Base-by-base conservation (phyloP, 2,888 invertebrate genomes). In the Pardosa pseudoannulata region DNA sequence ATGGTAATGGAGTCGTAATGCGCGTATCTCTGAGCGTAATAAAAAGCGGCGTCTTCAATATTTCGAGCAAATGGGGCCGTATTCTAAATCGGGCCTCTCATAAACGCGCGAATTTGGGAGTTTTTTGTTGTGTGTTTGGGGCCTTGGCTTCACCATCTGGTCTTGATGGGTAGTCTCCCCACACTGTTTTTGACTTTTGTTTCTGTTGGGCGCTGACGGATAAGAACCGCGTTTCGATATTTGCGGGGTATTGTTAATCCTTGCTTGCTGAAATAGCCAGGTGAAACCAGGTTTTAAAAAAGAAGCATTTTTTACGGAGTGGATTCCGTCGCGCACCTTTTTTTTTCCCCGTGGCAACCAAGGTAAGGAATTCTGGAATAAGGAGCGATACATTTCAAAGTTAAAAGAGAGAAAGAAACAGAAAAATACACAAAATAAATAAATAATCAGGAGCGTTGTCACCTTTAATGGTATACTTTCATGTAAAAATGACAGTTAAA, bases 21-120 rank as follows among this genome's bases (percentile, higher is more conserved):
- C 56, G n/a, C 56, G 23, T 23, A 23, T 56, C 23, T 19, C 56
- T 56, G 7, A 16, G 41, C 23, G 23, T 73, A 68, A 68, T 62
- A 56, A 50, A 68, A 70, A 71, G 41, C 36, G 41, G 64, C 27
- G 32, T 64, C 75, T 9, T 56, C 19, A 56, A 41, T 74, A 70
- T 71, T 70, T 82, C 39, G 76, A 72, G 62, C 72, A 29, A 62
- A 11, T 62, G 62, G 67, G 64, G 64, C 19, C 31, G 72, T 31
- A 73, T 78, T 78, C 83, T 85, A 85, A 85, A 85, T 85, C 78
- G 76, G 83, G 83, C 67, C 32, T 85, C 78, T 65, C 65, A 85
- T 85, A 85, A 85, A 85, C 83, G 67, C 64, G 76, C 83, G 83
- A 78, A 78, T 68, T 73, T 73, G 62, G 83, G 79, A 65, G 41